Base-by-base conservation (phyloP, 2,113 vertebrate species). In the Polypterus bichir region DNA sequence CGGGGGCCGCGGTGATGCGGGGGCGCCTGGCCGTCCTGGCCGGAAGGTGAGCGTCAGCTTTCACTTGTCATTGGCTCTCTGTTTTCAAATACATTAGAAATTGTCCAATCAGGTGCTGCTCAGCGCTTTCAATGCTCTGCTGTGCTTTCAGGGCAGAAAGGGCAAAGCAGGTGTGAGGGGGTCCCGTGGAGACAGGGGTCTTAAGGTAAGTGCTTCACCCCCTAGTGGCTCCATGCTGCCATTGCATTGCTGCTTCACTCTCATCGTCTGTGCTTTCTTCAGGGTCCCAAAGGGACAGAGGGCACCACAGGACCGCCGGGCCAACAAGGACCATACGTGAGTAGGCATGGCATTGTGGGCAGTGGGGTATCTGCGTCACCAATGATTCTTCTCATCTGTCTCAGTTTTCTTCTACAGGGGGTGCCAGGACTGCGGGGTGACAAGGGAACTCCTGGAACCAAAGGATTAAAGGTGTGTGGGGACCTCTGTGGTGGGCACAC, bases 401-500 rank as follows among this genome's bases (percentile, higher is more conserved):
- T 27, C 54, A 4, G 5, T 9, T 64, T 61, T 69, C 63, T 66
- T 9, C 66, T 45, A 6, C 27, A 88, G 91, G 91, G 91, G 64
- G 73, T 78, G 46, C 75, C 70, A 0, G 91, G 90, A 48, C 69
- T 79, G 52, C 81, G 71, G 56, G 91, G 91, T 62, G 60, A 74
- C 4, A 69, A 47, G 3, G 91, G 91, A 46, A 76, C 79, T n/a
- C 69, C 69, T 2, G 89, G 90, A 10, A 68, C 54, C 0, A 85
- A 82, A 48, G 91, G 89, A 8, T 66, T 61, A 64, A 76, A 89
- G 89, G 91, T 91, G 71, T 88, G 91, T 91, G 71, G 8, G 76
- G 27, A 3, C 27, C 27, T 27, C 27, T 27, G 27, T 27, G 27
- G 27, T 27, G 27, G 27, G 27, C 27, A 27, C 27, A 27, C 27